Percentiles rank a stretch among this genome's conserved stretches.
Evolutionary conservation across 1,140 invertebrate species (phyloP).

Genomic region (Anastrepha obliqua): DNA sequence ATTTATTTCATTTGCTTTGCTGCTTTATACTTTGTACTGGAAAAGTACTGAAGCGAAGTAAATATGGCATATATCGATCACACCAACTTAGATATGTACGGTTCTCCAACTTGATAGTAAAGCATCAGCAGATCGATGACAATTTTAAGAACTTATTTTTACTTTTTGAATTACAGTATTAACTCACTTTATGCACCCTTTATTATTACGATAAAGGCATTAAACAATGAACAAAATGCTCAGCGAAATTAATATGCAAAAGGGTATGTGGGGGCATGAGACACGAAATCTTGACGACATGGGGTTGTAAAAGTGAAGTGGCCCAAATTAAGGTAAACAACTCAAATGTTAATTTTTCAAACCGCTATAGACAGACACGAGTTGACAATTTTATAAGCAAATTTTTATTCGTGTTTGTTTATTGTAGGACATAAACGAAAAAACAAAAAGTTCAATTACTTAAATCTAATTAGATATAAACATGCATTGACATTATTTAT

Average conservation of each 20-base stretch:
- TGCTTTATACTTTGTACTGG: no score
- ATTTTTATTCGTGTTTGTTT: neutral
- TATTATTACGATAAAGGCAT: neutral
- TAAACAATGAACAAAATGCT: conserved; percentile 3
- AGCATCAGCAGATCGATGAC: no score
- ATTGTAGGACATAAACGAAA: neutral
- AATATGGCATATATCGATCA: no score
- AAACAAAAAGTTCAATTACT: neutral
- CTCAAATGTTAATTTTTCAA: neutral
- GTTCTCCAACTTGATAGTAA: no score
- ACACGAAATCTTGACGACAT: neutral
- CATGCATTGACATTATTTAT: conserved; percentile 36
- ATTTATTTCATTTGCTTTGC: no score
- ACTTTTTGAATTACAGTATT: no score
- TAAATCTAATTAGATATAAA: conserved; percentile 37
- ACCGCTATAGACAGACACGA: conserved; percentile 22
- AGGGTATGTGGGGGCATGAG: neutral
- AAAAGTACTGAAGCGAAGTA: no score
- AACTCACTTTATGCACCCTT: no score
- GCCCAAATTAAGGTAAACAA: neutral
- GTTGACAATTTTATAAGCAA: neutral
- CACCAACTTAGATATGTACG: no score
- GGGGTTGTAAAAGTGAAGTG: neutral
- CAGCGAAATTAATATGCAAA: neutral
- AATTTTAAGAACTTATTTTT: no score